Evolutionary conservation across 2,888 invertebrate species (phyloP), one percentile per base, ranked within the genome.

Genomic region (Parnassius apollo): DNA sequence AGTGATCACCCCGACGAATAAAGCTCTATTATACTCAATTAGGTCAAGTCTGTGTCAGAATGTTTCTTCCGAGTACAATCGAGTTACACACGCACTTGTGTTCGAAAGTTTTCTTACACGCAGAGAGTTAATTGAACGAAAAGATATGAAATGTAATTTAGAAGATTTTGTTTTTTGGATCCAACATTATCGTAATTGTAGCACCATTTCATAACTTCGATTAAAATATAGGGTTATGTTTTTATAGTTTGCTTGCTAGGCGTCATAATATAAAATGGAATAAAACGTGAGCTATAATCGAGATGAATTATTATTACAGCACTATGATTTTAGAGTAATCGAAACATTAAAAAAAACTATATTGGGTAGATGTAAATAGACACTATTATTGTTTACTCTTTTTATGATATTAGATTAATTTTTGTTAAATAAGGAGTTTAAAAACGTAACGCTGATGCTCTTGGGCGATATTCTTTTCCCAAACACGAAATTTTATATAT

Each of bases 11-110:
- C 75, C 78, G 79, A 78, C 81, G 86, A 85, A 90, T 86, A 88
- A 88, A 78, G 83, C 80, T 78, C 85, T 82, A 90, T 91, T 91
- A 91, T 90, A 86, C 88, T 86, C 88, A 91, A 91, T 90, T 90
- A 85, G 91, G 91, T 90, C 90, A 91, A 83, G 84, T 75, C 83
- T 77, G 82, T 83, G 83, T 82, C 86, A 80, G 88, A 77, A 77
- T 81, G 83, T 75, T 75, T 81, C 78, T 87, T 85, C 83, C 77
- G 81, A 88, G 90, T 90, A 91, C 88, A 90, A 89, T 88, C 88
- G 80, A 68, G 74, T 76, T 84, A 88, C 86, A 86, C 87, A 89
- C 84, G 86, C 86, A 81, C 84, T 66, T 70, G 62, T 77, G 69
- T 76, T 79, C 35, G 35, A 84, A 83, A 84, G 81, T 84, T 89